Base-by-base conservation (phyloP, 2,797 vertebrate genomes). In the Melanotaenia nigrans region DNA sequence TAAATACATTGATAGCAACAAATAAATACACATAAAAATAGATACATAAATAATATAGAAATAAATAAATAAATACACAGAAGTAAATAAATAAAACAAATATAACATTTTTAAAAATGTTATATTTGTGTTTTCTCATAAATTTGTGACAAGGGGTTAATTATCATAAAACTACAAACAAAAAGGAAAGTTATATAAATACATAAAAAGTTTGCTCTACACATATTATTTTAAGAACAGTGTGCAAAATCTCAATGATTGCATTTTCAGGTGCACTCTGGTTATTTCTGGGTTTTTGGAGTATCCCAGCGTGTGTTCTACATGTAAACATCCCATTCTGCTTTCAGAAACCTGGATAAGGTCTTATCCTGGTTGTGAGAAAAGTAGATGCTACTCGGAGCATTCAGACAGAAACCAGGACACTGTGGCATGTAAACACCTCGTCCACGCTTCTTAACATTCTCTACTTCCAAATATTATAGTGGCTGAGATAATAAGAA, bases 401-500 rank as follows among this genome's bases (percentile, higher is more conserved):
- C 14, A 14, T 24, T 22, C 12, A 8, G 47, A 53, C 33, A 30
- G 36, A 24, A 40, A 61, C 35, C 36, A 62, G 36, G n/a, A 45
- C 60, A 36, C 30, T 38, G 36, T 1, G 28, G 38, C 60, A 71
- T 36, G 51, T 35, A 47, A 63, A 56, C 38, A 63, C 47, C 47
- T 28, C 24, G 12, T 54, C 51, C 51, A 28, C 8, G 20, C 32
- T 61, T 47, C 14, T 54, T 56, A 47, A 47, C 8, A 63, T 63
- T 64, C n/a, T 63, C n/a, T 56, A n/a, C 7, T 7, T 32, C 25
- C 36, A 71, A 62, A 56, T 6, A 61, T 40, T 28, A 54, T 25
- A n/a, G 36, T 55, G 6, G 18, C 22, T 56, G 18, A 54, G 35
- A 22, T 22, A 38, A 28, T 22, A 40, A 53, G 7, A 70, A 32